These are phyloP conservation scores for Thereva nobilitata DNA, from an alignment of 2,888 invertebrate species.

Conservation along the genomic window DNA sequence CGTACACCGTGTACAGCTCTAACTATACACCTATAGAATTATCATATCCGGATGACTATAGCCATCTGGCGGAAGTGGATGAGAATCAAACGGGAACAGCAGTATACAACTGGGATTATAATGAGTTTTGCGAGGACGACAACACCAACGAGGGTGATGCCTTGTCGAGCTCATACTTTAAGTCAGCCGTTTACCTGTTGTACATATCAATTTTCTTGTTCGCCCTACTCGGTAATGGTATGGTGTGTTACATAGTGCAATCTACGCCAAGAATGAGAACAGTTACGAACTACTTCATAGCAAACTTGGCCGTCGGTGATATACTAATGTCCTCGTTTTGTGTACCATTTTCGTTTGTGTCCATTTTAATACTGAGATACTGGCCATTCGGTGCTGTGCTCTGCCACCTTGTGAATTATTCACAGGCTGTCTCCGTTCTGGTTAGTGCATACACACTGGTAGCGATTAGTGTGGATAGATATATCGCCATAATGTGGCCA, in stretches of 20 bases:
- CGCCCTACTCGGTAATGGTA: slow-evolving; percentile 73
- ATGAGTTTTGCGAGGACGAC: slow-evolving; percentile 42
- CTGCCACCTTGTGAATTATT: slow-evolving; percentile 82
- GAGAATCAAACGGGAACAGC: slow-evolving; percentile 20
- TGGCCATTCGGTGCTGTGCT: slow-evolving; percentile 87
- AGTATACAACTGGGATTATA: slow-evolving; percentile 7
- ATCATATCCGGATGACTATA: slow-evolving; percentile 5
- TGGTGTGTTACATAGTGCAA: slow-evolving; percentile 85
- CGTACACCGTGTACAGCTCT: too few species aligned
- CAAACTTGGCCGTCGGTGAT: slow-evolving; percentile 86
- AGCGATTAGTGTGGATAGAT: slow-evolving; percentile 88
- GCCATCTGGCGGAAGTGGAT: not conserved
- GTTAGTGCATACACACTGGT: slow-evolving; percentile 89
- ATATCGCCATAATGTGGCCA: slow-evolving; percentile 89
- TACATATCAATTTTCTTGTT: slow-evolving; percentile 73
- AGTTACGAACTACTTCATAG: slow-evolving; percentile 90
- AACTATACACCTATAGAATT: not conserved
- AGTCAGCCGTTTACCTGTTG: slow-evolving; percentile 69
- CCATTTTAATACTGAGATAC: slow-evolving; percentile 76
- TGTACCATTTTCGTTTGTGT: slow-evolving; percentile 86
- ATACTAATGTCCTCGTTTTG: slow-evolving; percentile 88
- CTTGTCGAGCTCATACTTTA: slow-evolving; percentile 63
- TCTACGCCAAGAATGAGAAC: slow-evolving; percentile 85
- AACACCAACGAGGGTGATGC: slow-evolving; percentile 44
- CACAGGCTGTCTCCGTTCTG: slow-evolving; percentile 78